Conservation (phyloP, 2,888 invertebrate species). For the Clitarchus hookeri region DNA sequence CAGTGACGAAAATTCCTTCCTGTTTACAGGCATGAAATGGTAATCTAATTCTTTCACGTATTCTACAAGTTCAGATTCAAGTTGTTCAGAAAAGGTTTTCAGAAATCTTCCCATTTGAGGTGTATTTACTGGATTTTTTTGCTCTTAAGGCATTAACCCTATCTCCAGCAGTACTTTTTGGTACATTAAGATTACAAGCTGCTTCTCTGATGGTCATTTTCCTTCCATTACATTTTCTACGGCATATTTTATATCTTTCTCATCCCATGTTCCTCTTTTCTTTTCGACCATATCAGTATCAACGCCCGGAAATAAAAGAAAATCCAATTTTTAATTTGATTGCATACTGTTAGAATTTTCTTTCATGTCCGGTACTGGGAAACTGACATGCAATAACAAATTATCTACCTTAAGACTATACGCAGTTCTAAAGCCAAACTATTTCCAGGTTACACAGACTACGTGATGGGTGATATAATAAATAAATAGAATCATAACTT, state of each 20-base stretch:
- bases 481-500: no score
- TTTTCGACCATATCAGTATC: neutral
- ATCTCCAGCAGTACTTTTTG: conserved; percentile 30
- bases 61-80: conserved; percentile 26
- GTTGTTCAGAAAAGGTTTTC: conserved; percentile 24
- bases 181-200: conserved; percentile 15
- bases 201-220: conserved; percentile 11
- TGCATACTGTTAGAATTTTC: no score
- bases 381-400: no score
- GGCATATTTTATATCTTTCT: neutral
- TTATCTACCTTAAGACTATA: no score
- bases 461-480: no score
- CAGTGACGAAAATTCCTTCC: conserved; percentile 39
- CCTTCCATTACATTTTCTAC: neutral
- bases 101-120: conserved; percentile 25
- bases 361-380: no score
- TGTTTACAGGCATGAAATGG: conserved; percentile 33
- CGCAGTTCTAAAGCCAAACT: no score
- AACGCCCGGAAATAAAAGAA: no score
- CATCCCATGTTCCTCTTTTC: neutral
- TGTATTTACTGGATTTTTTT: neutral
- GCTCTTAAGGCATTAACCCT: neutral
- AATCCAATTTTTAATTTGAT: no score
- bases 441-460: no score
- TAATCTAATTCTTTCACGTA: conserved; percentile 30